Percentiles rank a stretch among this genome's conserved stretches.
phyloP scores from a whole-genome alignment of 1,140 invertebrate species.

The Drosophila quadrilineata region DNA sequence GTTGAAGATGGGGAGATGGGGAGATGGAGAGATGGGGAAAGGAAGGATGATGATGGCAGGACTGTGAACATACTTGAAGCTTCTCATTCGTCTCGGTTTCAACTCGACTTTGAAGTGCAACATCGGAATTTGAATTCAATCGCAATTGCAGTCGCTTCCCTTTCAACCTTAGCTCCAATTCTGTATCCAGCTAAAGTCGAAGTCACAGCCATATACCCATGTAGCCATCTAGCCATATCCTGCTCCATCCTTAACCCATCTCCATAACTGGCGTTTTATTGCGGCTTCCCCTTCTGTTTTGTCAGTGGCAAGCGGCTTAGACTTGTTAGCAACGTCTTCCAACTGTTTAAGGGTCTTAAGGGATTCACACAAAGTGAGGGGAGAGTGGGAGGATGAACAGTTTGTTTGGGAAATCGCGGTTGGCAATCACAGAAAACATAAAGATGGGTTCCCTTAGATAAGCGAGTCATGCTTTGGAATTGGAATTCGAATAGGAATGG shows the following conservation, averaged over 20 bases:
- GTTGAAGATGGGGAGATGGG: not conserved
- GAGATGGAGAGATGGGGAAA: not conserved
- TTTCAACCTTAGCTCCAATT: not conserved
- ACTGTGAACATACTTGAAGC: conserved; percentile 3
- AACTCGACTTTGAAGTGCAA: conserved; percentile 62
- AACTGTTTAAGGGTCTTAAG: conserved; percentile 13
- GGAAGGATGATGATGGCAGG: not conserved
- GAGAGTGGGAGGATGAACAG: not conserved
- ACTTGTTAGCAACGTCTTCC: conserved; percentile 57
- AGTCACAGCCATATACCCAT: not conserved
- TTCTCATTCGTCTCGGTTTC: conserved; percentile 55
- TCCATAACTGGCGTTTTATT: conserved; percentile 48
- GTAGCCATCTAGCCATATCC: not conserved
- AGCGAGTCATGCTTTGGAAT: not conserved
- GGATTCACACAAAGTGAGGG: not conserved
- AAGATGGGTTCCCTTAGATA: conserved; percentile 38
- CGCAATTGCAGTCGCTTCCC: conserved; percentile 49
- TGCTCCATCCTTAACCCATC: not conserved
- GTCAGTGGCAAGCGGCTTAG: conserved; percentile 31
- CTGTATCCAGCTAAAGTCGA: no score
- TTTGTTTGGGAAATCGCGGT: conserved; percentile 1
- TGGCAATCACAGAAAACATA: conserved; percentile 1
- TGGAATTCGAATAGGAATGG: not conserved
- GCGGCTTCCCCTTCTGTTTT: conserved; percentile 38
- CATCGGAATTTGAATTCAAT: conserved; percentile 69